Conservation (phyloP, 2,888 invertebrate genomes). For the Cistogaster globosa region DNA sequence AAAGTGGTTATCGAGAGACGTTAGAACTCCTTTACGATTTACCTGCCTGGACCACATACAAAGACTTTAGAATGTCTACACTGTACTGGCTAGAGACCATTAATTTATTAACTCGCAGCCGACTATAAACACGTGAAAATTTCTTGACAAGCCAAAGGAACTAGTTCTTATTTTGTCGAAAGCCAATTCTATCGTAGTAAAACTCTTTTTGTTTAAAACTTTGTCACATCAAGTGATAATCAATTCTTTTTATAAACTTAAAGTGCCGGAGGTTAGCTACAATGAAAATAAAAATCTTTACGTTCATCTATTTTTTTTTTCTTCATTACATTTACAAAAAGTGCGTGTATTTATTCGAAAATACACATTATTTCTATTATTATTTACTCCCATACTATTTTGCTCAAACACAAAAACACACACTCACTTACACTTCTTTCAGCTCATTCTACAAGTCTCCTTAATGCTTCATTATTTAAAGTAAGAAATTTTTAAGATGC, state of each 20-base stretch:
- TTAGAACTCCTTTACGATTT: too few relatives aligned
- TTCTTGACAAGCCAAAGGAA: too few relatives aligned
- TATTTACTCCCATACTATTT: conserved; percentile 45
- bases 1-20: too few relatives aligned
- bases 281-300: background rate
- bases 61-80: too few relatives aligned
- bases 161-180: too few relatives aligned
- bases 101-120: too few relatives aligned
- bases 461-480: conserved; percentile 50
- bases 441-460: conserved; percentile 39
- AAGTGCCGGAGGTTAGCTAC: background rate
- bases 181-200: too few relatives aligned
- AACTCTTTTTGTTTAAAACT: background rate
- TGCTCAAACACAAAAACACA: background rate
- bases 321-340: conserved; percentile 58
- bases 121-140: too few relatives aligned
- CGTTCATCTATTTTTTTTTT: conserved; percentile 31
- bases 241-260: background rate
- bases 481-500: conserved; percentile 43
- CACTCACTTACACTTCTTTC: background rate
- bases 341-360: conserved; percentile 61
- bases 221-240: background rate
- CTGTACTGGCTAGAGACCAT: too few relatives aligned
- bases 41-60: too few relatives aligned
- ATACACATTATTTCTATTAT: conserved; percentile 60